phyloP scores from a whole-genome alignment of 2,113 vertebrate species.

The Pongo pygmaeus region DNA sequence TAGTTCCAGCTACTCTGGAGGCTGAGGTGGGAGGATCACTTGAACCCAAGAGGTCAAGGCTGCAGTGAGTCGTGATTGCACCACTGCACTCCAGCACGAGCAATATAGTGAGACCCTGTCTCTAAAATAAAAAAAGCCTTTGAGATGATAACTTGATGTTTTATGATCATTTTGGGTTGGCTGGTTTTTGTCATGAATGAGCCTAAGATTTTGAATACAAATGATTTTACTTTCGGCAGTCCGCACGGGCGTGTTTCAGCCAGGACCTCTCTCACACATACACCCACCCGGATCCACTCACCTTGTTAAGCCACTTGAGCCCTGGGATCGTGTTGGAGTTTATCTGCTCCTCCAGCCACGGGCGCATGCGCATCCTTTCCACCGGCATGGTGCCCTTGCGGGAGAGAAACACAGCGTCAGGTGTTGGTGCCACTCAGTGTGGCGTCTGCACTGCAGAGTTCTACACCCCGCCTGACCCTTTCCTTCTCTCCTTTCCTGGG shows the following conservation, averaged over 20 bases:
- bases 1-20: no score
- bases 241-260: neutral
- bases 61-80: no score
- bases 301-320: constrained; percentile 97
- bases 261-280: neutral
- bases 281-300: constrained; percentile 69
- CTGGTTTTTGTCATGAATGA: neutral
- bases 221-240: neutral
- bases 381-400: constrained; percentile 92
- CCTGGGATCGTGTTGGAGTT: constrained; percentile 95
- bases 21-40: no score
- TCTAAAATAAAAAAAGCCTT: neutral
- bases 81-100: no score
- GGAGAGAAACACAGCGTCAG: constrained; percentile 67
- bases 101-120: no score
- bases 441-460: neutral
- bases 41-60: no score
- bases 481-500: neutral
- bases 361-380: constrained; percentile 98
- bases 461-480: neutral
- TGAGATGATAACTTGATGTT: neutral
- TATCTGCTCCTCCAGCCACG: constrained; percentile 98
- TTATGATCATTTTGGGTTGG: neutral
- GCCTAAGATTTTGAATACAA: neutral
- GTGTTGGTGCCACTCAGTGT: neutral